Evolutionary conservation across 1,140 invertebrate species (phyloP).

Genomic region (Cylas formicarius): DNA sequence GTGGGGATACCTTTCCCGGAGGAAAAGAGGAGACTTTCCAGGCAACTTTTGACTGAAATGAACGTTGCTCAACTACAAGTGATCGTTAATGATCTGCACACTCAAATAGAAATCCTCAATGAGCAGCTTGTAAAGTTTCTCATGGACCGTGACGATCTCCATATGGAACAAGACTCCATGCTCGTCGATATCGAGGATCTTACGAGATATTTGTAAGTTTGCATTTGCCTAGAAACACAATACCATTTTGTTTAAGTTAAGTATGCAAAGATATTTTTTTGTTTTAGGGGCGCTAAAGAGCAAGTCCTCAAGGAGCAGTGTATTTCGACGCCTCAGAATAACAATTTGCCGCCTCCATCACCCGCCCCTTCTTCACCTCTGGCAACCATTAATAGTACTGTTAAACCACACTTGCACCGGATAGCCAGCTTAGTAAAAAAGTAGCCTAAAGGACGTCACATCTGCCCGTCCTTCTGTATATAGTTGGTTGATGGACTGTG

Average conservation of each 20-base stretch:
- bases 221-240: background rate
- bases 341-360: conserved; percentile 31
- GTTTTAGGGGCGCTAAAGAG: conserved; percentile 44
- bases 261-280: conserved; percentile 15
- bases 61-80: conserved; percentile 93
- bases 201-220: conserved; percentile 79
- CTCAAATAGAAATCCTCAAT: conserved; percentile 86
- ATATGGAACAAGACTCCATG: conserved; percentile 97
- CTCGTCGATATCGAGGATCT: conserved; percentile 94
- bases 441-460: conserved; percentile 26
- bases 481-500: conserved; percentile 1
- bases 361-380: conserved; percentile 38
- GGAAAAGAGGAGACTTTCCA: conserved; percentile 69
- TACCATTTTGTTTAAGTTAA: conserved; percentile 3
- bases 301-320: conserved; percentile 43
- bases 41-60: conserved; percentile 82
- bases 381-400: conserved; percentile 34
- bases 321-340: conserved; percentile 37
- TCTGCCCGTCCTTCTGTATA: conserved; percentile 8
- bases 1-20: conserved; percentile 77
- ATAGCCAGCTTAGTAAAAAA: conserved; percentile 45
- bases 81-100: conserved; percentile 88
- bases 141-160: conserved; percentile 84
- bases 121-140: conserved; percentile 80
- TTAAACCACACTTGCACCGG: conserved; percentile 43